Evolutionary conservation across 1,140 invertebrate genomes (phyloP).

Genomic region (Ostrea edulis): DNA sequence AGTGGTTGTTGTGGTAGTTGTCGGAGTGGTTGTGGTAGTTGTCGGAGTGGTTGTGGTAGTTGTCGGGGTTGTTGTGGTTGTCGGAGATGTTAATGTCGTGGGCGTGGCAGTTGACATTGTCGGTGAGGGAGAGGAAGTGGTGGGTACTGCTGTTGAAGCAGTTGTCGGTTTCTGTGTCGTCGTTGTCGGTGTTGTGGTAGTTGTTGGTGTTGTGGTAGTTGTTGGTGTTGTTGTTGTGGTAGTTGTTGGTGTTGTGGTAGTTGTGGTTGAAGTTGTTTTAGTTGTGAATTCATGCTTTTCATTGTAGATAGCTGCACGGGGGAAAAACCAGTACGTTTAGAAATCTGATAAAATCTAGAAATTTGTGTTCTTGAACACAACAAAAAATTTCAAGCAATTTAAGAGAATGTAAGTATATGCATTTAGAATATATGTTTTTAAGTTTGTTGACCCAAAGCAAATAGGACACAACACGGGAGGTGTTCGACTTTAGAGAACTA

Average conservation of each 20-base stretch:
- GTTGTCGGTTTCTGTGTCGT: not conserved
- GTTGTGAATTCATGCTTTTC: slow-evolving; percentile 13
- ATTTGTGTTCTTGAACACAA: not conserved
- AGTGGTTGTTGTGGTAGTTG: not conserved
- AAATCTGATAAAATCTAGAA: no score
- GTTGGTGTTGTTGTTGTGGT: not conserved
- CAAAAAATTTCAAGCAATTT: not conserved
- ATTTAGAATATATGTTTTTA: not conserved
- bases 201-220: slow-evolving; percentile 10
- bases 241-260: slow-evolving; percentile 7
- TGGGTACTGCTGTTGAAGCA: slow-evolving; percentile 25
- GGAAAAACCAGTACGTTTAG: not conserved
- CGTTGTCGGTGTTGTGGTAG: not conserved
- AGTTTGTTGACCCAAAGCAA: not conserved
- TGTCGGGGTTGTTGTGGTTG: not conserved
- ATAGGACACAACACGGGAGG: no score
- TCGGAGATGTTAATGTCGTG: not conserved
- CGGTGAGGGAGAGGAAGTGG: slow-evolving; percentile 21
- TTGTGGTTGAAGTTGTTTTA: slow-evolving; percentile 16
- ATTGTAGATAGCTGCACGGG: not conserved
- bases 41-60: not conserved
- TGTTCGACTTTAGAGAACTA: no score
- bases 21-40: slow-evolving; percentile 7
- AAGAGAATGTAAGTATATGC: not conserved
- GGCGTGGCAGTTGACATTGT: not conserved